Evolutionary conservation across 2,888 invertebrate genomes (phyloP).

Genomic region (Congeria kusceri): DNA sequence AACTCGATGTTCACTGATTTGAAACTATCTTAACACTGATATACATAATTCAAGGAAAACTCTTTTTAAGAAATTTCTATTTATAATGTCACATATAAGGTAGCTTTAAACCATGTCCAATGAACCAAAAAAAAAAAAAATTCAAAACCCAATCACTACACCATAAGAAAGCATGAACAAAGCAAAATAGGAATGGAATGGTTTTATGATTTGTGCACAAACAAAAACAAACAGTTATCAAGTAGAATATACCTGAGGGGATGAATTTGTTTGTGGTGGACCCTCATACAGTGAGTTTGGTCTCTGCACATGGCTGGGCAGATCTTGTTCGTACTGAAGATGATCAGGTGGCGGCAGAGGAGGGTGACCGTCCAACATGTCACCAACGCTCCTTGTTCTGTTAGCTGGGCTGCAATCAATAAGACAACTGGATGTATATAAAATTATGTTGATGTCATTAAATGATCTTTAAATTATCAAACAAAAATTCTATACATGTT

Average conservation of each 20-base stretch:
- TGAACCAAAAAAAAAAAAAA: too few species aligned
- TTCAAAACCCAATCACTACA: not conserved
- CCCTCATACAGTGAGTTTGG: slow-evolving; percentile 74
- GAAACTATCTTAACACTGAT: too few species aligned
- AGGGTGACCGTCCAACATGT: slow-evolving; percentile 72
- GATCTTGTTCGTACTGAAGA: slow-evolving; percentile 59
- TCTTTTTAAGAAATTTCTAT: too few species aligned
- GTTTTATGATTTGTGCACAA: not conserved
- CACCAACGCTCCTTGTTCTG: slow-evolving; percentile 76
- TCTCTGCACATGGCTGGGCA: slow-evolving; percentile 65
- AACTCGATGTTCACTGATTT: too few species aligned
- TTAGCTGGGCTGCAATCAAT: slow-evolving; percentile 49
- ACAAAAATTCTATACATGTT: too few species aligned
- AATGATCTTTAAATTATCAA: too few species aligned
- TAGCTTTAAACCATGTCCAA: too few species aligned
- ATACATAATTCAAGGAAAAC: too few species aligned
- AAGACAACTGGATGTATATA: too few species aligned
- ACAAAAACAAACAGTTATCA: slow-evolving; percentile 5
- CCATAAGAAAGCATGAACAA: not conserved
- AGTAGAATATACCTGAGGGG: slow-evolving; percentile 47
- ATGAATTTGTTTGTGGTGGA: slow-evolving; percentile 19
- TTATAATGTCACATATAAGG: not conserved
- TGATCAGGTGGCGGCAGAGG: slow-evolving; percentile 59
- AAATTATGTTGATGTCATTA: too few species aligned
- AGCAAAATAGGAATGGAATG: too few species aligned